A percentile compares a stretch with the other conserved stretches of the same genome.
These are phyloP conservation scores for Sphaerophoria rueppellii DNA, from an alignment of 2,888 invertebrate species.

Conservation along the genomic window DNA sequence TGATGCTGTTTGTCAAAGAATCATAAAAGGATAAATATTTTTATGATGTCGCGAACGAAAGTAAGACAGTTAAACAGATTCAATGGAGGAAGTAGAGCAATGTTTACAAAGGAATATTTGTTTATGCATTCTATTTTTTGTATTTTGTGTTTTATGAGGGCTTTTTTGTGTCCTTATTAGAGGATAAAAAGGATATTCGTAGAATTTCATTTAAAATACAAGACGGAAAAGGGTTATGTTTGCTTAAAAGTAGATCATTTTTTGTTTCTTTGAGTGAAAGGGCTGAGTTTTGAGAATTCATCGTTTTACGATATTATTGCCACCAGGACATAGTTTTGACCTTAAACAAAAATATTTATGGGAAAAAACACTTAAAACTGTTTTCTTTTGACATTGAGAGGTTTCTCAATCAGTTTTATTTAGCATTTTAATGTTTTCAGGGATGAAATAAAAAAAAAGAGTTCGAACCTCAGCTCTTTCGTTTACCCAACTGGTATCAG, in stretches of 20 bases:
- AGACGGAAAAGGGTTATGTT: slow-evolving; percentile 27
- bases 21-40: slow-evolving; percentile 56
- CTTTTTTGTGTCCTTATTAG: slow-evolving; percentile 25
- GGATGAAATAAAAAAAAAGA: neutral
- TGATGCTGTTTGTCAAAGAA: slow-evolving; percentile 14
- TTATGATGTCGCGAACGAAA: slow-evolving; percentile 39
- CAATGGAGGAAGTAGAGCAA: slow-evolving; percentile 60
- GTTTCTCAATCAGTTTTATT: too few relatives aligned
- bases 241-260: slow-evolving; percentile 36
- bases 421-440: neutral
- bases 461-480: slow-evolving; percentile 11
- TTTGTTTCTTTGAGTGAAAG: neutral
- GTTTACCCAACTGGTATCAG: neutral
- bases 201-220: slow-evolving; percentile 1
- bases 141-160: slow-evolving; percentile 48
- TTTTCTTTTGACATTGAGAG: too few relatives aligned
- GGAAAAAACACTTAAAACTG: too few relatives aligned
- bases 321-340: neutral
- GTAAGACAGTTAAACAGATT: slow-evolving; percentile 62
- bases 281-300: neutral
- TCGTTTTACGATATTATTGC: neutral
- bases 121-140: slow-evolving; percentile 55
- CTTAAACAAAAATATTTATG: too few relatives aligned
- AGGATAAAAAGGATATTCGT: slow-evolving; percentile 8
- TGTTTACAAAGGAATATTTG: slow-evolving; percentile 65